Evolutionary conservation across 2,888 invertebrate genomes (phyloP).

Genomic region (Mimumesa dahlbomi): DNA sequence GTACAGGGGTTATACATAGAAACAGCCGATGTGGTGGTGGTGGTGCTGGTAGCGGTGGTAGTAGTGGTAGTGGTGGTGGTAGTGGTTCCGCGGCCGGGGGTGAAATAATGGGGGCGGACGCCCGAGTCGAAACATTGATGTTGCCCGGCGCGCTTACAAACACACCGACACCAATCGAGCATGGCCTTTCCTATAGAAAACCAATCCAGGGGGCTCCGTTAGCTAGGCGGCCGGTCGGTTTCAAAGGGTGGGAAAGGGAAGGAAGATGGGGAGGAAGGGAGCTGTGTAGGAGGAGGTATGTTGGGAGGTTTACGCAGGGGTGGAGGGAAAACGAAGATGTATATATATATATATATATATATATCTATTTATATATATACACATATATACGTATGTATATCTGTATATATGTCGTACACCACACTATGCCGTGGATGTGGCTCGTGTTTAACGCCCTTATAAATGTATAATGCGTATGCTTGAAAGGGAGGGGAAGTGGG

Average conservation of each 20-base stretch:
- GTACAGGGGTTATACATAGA: slow-evolving; percentile 36
- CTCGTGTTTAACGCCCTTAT: slow-evolving; percentile 73
- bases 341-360: slow-evolving; percentile 9
- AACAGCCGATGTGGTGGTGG: slow-evolving; percentile 38
- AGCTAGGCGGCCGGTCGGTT: slow-evolving; percentile 61
- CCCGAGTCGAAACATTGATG: slow-evolving; percentile 71
- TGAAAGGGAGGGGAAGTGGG: slow-evolving; percentile 39
- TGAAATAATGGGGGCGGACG: slow-evolving; percentile 73
- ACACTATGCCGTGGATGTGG: slow-evolving; percentile 65
- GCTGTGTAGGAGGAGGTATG: slow-evolving; percentile 17
- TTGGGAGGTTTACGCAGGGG: slow-evolving; percentile 35
- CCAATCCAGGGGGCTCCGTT: slow-evolving; percentile 64
- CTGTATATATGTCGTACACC: slow-evolving; percentile 49
- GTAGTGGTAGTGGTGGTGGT: slow-evolving; percentile 47
- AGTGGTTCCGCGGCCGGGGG: slow-evolving; percentile 56
- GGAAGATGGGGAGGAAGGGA: slow-evolving; percentile 32
- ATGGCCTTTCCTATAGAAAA: slow-evolving; percentile 68
- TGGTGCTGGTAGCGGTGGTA: no score
- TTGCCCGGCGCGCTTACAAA: slow-evolving; percentile 69
- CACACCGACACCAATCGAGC: slow-evolving; percentile 71
- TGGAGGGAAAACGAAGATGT: slow-evolving; percentile 33
- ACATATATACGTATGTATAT: background rate
- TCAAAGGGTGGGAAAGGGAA: slow-evolving; percentile 42
- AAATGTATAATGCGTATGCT: slow-evolving; percentile 73
- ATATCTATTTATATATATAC: slow-evolving; percentile 12